Conservation (phyloP, 2,797 vertebrate species). For the Xenentodon cancila region DNA sequence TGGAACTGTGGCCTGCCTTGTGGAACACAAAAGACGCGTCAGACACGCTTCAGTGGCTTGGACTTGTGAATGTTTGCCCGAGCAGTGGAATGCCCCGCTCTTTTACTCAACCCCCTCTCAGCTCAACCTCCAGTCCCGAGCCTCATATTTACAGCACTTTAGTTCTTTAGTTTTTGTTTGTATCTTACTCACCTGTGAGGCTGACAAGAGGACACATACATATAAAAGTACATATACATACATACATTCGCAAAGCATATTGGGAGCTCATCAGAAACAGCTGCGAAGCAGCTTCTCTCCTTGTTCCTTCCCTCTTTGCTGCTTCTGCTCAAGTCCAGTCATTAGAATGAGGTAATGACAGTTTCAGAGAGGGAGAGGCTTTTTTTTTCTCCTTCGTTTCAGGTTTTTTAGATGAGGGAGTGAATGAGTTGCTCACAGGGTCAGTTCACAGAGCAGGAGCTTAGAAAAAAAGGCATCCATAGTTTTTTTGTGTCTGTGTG, state of each 20-base stretch:
- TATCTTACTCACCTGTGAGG: slow-evolving; percentile 55
- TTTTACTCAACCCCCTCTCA: slow-evolving; percentile 39
- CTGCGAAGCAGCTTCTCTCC: neutral
- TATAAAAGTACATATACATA: neutral
- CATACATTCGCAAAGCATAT: neutral
- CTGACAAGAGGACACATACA: slow-evolving; percentile 17
- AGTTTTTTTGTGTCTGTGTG: slow-evolving; percentile 19
- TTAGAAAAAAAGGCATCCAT: neutral
- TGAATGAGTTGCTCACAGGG: slow-evolving; percentile 32
- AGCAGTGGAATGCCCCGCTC: slow-evolving; percentile 80
- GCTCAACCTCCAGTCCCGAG: slow-evolving; percentile 31
- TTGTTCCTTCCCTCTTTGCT: slow-evolving; percentile 9
- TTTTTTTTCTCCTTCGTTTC: neutral
- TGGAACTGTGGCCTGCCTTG: slow-evolving; percentile 77
- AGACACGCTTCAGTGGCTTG: slow-evolving; percentile 79
- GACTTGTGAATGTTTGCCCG: slow-evolving; percentile 84
- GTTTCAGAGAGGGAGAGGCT: slow-evolving; percentile 34
- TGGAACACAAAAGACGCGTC: slow-evolving; percentile 82
- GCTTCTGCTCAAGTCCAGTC: slow-evolving; percentile 42
- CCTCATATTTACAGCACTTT: slow-evolving; percentile 33
- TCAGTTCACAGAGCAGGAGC: slow-evolving; percentile 30
- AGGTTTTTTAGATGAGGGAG: slow-evolving; percentile 24
- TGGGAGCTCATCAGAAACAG: too few species aligned
- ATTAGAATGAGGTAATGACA: slow-evolving; percentile 43
- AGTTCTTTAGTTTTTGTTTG: slow-evolving; percentile 8